Conservation (phyloP, 1,140 invertebrate genomes). For the Brachionus rubens region DNA sequence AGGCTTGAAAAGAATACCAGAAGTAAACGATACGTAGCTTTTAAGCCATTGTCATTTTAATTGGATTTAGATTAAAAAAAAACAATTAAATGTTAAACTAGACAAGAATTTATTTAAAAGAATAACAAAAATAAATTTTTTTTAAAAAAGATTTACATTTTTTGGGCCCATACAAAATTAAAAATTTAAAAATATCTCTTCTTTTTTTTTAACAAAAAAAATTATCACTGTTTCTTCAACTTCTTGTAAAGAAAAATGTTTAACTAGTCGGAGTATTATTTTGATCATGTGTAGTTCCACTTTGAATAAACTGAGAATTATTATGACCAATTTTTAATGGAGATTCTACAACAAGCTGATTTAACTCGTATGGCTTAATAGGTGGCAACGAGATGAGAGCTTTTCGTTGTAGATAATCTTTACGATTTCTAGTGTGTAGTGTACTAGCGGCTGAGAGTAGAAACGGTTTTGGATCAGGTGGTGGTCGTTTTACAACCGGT, state of each 20-base stretch:
- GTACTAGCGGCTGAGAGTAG: neutral
- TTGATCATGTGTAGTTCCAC: neutral
- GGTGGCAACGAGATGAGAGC: conserved; percentile 30
- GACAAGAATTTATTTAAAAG: too few species aligned
- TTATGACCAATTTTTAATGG: conserved; percentile 19
- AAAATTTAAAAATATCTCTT: too few species aligned
- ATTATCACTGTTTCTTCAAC: too few species aligned
- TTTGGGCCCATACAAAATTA: too few species aligned
- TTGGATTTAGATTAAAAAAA: too few species aligned
- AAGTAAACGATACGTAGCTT: too few species aligned
- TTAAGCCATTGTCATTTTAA: too few species aligned
- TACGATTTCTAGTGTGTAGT: conserved; percentile 14
- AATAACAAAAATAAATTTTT: too few species aligned
- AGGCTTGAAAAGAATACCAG: too few species aligned
- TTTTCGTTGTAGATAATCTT: conserved; percentile 34
- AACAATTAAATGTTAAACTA: too few species aligned
- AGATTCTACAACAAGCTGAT: conserved; percentile 22
- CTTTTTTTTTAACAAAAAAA: too few species aligned
- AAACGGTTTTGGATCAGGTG: conserved; percentile 38
- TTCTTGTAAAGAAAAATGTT: neutral
- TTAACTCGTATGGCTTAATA: conserved; percentile 35
- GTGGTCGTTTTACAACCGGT: conserved; percentile 11
- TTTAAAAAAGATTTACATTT: too few species aligned
- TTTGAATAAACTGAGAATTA: conserved; percentile 1
- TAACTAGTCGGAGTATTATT: conserved; percentile 25